Base-by-base conservation (phyloP, 2,797 vertebrate genomes). In the Pipistrellus nathusii region DNA sequence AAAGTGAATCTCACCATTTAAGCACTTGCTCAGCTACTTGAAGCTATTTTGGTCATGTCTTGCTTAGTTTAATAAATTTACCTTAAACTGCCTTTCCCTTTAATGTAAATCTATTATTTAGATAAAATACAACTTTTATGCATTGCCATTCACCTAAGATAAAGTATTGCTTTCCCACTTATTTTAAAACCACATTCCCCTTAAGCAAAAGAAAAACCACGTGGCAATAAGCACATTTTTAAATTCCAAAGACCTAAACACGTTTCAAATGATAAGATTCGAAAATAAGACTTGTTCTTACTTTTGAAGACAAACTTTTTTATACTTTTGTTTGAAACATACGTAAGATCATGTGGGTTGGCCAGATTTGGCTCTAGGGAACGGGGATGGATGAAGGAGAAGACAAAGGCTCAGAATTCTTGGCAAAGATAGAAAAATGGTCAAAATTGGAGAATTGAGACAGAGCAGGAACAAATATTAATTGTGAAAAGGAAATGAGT, bases 101-200 rank as follows among this genome's bases (percentile, higher is more conserved):
- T 48, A 27, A 75, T 78, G 11, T 57, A 91, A 85, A 88, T 85
- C 18, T 30, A 35, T 92, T 81, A 88, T 81, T 85, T 62, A 55
- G 38, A 82, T 81, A 93, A 91, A 80, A 95, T 10, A 35, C 32
- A 87, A 71, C 55, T 96, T 96, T 21, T 25, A 44, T 51, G 41
- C 30, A 51, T 11, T 80, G n/a, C 8, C 8, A 5, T 66, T 83
- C 35, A 69, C 41, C 71, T 48, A 80, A 48, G 46, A 14, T 14
- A 62, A 87, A 68, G 14, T 62, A 32, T 80, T 48, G 23, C 18
- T 87, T 64, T 90, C 88, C 85, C 44, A 55, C 27, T 84, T 86
- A 27, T 89, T 81, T 86, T 35, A 71, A 71, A 76, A 76, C 17
- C 11, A 64, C 13, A 62, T 27, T 11, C 4, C 20, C 18, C 12